phyloP scores from a whole-genome alignment of 2,113 vertebrate genomes.

The Archocentrus centrarchus region DNA sequence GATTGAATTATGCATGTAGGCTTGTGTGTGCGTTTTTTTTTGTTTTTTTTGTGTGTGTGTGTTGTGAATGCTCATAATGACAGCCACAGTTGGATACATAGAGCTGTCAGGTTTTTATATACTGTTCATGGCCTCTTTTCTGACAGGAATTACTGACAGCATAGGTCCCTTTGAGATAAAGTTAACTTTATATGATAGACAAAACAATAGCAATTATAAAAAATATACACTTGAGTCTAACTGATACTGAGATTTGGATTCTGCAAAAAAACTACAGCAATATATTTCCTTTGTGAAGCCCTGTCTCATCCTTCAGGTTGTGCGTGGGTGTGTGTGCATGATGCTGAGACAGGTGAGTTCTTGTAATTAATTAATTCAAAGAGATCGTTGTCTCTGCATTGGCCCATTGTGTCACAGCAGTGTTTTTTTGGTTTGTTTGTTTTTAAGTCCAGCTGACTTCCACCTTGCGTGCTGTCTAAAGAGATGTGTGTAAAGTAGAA shows the following conservation, averaged over 20 bases:
- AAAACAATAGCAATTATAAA: constrained; percentile 3
- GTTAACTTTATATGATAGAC: neutral
- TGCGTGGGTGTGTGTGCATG: neutral
- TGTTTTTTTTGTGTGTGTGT: neutral
- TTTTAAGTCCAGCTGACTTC: neutral
- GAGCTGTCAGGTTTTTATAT: constrained; percentile 16
- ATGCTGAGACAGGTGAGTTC: neutral
- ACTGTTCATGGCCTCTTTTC: neutral
- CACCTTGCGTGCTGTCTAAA: neutral
- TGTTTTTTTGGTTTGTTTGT: neutral
- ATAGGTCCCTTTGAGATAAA: constrained; percentile 11
- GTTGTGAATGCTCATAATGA: neutral
- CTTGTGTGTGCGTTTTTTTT: neutral
- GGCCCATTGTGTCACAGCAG: neutral
- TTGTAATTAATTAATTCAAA: neutral
- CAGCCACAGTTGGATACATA: constrained; percentile 7
- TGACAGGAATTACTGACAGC: constrained; percentile 10
- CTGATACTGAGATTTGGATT: neutral
- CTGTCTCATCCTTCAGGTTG: neutral
- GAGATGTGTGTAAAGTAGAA: neutral
- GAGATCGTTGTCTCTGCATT: neutral
- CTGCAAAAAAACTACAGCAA: neutral
- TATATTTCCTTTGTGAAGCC: neutral
- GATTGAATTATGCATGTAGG: neutral
- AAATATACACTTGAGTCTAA: neutral